These are phyloP conservation scores for Dryocosmus kuriphilus DNA, from an alignment of 2,888 invertebrate species.

Conservation along the genomic window DNA sequence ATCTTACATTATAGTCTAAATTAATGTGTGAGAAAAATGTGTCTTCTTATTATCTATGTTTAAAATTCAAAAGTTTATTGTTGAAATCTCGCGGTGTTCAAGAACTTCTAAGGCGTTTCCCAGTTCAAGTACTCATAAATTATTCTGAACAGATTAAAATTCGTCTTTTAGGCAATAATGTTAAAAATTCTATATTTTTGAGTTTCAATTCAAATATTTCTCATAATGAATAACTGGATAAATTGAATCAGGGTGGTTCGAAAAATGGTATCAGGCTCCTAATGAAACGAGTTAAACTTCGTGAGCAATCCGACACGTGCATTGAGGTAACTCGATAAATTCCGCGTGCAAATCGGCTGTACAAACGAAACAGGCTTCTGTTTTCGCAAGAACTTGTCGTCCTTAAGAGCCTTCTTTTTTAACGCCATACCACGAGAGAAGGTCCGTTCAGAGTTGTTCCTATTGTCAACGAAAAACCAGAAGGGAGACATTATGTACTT, in stretches of 20 bases:
- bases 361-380: slow-evolving; percentile 51
- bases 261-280: not conserved
- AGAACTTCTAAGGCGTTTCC: too few species aligned
- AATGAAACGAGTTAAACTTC: slow-evolving; percentile 42
- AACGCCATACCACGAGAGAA: slow-evolving; percentile 28
- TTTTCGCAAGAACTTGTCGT: slow-evolving; percentile 55
- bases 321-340: slow-evolving; percentile 53
- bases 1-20: too few species aligned
- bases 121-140: too few species aligned
- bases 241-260: not conserved
- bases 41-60: too few species aligned
- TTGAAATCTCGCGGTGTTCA: too few species aligned
- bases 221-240: not conserved
- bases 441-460: slow-evolving; percentile 24
- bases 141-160: too few species aligned
- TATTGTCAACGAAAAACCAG: slow-evolving; percentile 1
- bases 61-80: too few species aligned
- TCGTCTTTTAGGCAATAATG: too few species aligned
- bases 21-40: too few species aligned
- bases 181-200: too few species aligned
- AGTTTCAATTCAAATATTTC: too few species aligned
- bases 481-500: not conserved
- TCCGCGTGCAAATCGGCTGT: slow-evolving; percentile 43
- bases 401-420: slow-evolving; percentile 50
- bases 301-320: slow-evolving; percentile 39